Conservation (phyloP, 37 sponge, comb jelly and placozoan species). For the Oscarella lobularis region DNA sequence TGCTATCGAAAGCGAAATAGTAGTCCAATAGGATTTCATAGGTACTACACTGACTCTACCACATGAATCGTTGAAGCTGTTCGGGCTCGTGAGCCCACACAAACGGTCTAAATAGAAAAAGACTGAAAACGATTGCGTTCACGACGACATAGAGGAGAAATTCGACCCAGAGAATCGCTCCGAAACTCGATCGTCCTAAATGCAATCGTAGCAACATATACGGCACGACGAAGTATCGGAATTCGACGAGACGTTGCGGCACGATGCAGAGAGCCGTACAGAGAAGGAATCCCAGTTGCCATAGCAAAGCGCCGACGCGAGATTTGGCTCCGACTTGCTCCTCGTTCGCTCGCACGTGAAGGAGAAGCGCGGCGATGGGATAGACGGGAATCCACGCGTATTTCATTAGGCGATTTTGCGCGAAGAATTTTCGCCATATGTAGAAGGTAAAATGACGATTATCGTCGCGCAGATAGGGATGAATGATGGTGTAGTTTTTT, state of each 20-base stretch:
- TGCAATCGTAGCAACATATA: conserved; percentile 29
- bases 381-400: conserved; percentile 1
- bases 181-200: neutral
- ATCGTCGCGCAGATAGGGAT: conserved; percentile 85
- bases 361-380: neutral
- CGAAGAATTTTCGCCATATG: conserved; percentile 76
- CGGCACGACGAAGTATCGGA: conserved; percentile 86
- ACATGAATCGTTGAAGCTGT: neutral
- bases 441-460: conserved; percentile 95
- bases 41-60: no score
- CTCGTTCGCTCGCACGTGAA: neutral
- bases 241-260: conserved; percentile 78
- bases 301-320: neutral
- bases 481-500: conserved; percentile 35
- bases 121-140: neutral
- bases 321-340: neutral
- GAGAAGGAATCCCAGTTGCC: conserved; percentile 30
- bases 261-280: conserved; percentile 30
- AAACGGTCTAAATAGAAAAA: neutral
- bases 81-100: neutral
- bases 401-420: neutral
- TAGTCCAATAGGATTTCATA: no score
- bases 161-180: neutral
- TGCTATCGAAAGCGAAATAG: no score
- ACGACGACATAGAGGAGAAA: neutral